Conservation (phyloP, 2,888 invertebrate species). For the Epirrhoe alternata region DNA sequence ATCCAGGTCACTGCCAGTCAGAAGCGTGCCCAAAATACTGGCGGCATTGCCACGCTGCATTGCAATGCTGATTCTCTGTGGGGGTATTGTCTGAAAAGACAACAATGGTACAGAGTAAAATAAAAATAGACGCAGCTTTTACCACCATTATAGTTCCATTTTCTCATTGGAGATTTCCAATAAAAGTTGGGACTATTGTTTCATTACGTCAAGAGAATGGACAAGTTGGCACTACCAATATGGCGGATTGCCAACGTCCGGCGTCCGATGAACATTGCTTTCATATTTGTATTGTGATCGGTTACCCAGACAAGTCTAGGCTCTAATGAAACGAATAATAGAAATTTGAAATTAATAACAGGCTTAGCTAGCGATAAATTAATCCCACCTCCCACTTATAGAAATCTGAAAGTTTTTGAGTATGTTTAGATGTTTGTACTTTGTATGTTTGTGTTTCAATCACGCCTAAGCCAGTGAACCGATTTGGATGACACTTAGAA, state of each 20-base stretch:
- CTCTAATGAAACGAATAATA: not conserved
- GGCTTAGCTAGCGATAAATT: too few relatives aligned
- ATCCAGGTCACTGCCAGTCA: too few relatives aligned
- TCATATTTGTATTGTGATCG: not conserved
- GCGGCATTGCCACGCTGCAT: too few relatives aligned
- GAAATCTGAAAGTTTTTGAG: too few relatives aligned
- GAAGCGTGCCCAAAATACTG: too few relatives aligned
- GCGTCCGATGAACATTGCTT: conserved; percentile 1
- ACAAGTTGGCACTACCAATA: conserved; percentile 5
- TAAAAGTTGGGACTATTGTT: not conserved
- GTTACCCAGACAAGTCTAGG: not conserved
- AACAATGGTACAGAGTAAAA: not conserved
- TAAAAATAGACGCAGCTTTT: not conserved
- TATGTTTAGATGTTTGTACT: too few relatives aligned
- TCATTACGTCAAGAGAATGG: conserved; percentile 1
- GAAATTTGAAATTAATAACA: too few relatives aligned
- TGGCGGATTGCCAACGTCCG: not conserved
- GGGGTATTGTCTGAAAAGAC: not conserved
- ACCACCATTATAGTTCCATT: not conserved
- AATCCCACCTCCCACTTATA: too few relatives aligned
- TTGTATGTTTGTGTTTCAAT: too few relatives aligned
- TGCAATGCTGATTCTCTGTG: too few relatives aligned
- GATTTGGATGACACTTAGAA: too few relatives aligned
- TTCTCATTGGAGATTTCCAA: conserved; percentile 1
- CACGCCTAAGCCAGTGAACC: too few relatives aligned